phyloP scores from a whole-genome alignment of 1,140 invertebrate genomes.

The Trachymyrmex cornetzi region DNA sequence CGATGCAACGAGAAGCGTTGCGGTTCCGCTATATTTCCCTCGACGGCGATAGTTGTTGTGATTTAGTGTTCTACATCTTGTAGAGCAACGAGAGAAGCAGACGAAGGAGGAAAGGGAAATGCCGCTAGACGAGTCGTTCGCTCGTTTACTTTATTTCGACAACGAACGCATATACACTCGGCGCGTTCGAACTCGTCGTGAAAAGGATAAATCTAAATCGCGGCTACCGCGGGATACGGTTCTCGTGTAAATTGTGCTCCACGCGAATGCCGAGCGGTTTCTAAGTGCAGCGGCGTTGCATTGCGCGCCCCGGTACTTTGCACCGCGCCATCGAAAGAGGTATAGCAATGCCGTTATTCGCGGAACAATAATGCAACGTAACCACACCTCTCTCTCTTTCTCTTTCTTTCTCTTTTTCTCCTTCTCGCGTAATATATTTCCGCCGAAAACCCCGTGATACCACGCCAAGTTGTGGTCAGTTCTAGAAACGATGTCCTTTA shows the following conservation, averaged over 20 bases:
- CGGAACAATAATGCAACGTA: constrained; percentile 53
- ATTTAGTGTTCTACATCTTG: constrained; percentile 44
- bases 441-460: constrained; percentile 17
- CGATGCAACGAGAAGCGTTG: constrained; percentile 50
- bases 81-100: background rate
- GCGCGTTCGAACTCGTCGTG: constrained; percentile 9
- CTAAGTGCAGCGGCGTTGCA: constrained; percentile 43
- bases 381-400: background rate
- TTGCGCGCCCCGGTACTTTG: constrained; percentile 36
- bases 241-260: constrained; percentile 38
- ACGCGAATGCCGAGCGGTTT: constrained; percentile 18
- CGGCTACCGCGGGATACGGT: constrained; percentile 25
- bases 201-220: constrained; percentile 54
- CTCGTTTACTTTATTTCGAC: constrained; percentile 44
- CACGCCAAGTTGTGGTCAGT: constrained; percentile 21
- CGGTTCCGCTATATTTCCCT: constrained; percentile 61
- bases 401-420: background rate
- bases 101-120: background rate
- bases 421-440: constrained; percentile 39
- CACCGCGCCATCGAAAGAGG: constrained; percentile 33
- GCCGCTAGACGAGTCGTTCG: constrained; percentile 17
- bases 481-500: constrained; percentile 6
- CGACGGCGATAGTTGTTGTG: constrained; percentile 58
- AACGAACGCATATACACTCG: background rate
- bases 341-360: constrained; percentile 46